Evolutionary conservation across 1,140 invertebrate genomes (phyloP).

Genomic region (Orchesella cincta): DNA sequence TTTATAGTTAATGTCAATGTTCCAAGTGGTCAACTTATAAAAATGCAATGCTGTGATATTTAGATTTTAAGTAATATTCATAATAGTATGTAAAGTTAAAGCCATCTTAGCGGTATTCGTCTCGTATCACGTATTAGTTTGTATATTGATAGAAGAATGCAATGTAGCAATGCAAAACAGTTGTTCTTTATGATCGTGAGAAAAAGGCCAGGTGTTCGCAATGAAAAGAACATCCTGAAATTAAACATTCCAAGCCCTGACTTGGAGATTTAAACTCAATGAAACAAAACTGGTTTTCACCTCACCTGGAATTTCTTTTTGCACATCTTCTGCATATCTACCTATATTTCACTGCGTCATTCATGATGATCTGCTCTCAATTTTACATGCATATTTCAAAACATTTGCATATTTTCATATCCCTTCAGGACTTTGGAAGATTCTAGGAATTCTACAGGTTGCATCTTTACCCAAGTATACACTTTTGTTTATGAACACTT

Average conservation of each 20-base stretch:
- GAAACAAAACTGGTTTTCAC: constrained; percentile 21
- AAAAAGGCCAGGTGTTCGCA: constrained; percentile 22
- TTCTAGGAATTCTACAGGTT: too few relatives aligned
- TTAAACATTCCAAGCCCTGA: constrained; percentile 3
- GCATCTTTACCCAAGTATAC: too few relatives aligned
- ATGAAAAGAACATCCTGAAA: neutral
- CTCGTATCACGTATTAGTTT: neutral
- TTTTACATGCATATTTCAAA: too few relatives aligned
- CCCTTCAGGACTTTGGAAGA: too few relatives aligned
- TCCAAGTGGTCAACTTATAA: neutral
- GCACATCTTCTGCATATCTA: neutral
- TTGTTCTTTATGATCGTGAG: constrained; percentile 11
- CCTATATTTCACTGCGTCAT: too few relatives aligned
- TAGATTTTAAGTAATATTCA: constrained; percentile 4
- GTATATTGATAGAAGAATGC: neutral
- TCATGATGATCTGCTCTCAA: too few relatives aligned
- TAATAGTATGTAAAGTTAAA: neutral
- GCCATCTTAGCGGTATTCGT: neutral
- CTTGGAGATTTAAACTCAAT: neutral
- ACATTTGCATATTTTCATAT: too few relatives aligned
- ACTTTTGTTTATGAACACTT: too few relatives aligned
- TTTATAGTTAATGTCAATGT: too few relatives aligned
- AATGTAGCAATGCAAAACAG: constrained; percentile 14
- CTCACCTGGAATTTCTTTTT: neutral
- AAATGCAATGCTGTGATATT: constrained; percentile 29